phyloP scores from a whole-genome alignment of 2,113 vertebrate species.

The Lipophrys pholis region DNA sequence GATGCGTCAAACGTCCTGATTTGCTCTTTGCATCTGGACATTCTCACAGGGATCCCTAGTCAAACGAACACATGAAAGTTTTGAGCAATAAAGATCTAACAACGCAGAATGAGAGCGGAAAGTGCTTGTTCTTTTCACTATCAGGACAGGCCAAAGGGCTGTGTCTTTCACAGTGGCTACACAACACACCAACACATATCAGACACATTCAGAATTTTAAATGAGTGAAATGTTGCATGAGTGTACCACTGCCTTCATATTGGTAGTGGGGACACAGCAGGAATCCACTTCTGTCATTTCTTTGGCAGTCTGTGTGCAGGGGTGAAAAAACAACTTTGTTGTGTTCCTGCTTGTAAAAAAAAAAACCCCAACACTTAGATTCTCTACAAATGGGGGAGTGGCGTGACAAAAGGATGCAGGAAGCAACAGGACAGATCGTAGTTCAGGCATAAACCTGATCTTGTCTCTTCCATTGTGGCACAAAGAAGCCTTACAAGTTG shows the following conservation, averaged over 20 bases:
- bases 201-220: neutral
- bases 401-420: neutral
- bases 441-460: slow-evolving; percentile 37
- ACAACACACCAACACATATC: neutral
- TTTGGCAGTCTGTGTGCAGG: neutral
- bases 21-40: neutral
- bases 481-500: slow-evolving; percentile 7
- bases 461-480: neutral
- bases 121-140: neutral
- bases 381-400: neutral
- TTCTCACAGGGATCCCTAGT: neutral
- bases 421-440: neutral
- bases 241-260: neutral
- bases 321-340: neutral
- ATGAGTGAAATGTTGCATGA: too few relatives aligned
- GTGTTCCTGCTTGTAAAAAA: slow-evolving; percentile 7
- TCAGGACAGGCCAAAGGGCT: slow-evolving; percentile 9
- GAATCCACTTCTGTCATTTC: neutral
- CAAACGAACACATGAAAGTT: slow-evolving; percentile 6
- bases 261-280: neutral
- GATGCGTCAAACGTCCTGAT: neutral
- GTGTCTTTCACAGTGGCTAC: neutral
- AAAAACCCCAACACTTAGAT: too few relatives aligned
- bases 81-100: slow-evolving; percentile 11
- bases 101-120: neutral